These are phyloP conservation scores for Gopherus flavomarginatus DNA, from an alignment of 2,113 vertebrate genomes.

Conservation along the genomic window DNA sequence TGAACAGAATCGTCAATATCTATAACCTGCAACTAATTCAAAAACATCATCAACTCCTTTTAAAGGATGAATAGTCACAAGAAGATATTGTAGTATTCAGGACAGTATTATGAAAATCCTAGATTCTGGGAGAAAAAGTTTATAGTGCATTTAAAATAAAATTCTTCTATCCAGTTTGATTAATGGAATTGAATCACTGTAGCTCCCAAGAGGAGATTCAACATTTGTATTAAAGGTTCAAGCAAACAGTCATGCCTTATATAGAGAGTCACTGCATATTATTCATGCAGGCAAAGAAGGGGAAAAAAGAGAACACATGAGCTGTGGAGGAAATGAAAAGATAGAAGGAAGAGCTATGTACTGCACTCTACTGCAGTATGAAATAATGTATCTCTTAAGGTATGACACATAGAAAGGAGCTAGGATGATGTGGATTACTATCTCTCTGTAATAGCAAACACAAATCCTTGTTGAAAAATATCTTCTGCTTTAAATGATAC, in stretches of 20 bases:
- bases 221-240: background rate
- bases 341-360: background rate
- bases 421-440: rapidly evolving
- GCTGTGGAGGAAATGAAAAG: background rate
- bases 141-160: background rate
- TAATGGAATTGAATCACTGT: background rate
- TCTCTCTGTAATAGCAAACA: background rate
- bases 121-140: rapidly evolving
- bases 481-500: rapidly evolving
- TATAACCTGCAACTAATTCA: background rate
- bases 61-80: background rate
- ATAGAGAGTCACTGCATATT: background rate
- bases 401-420: rapidly evolving
- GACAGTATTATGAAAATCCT: background rate
- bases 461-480: background rate
- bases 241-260: constrained; percentile 10
- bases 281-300: constrained; percentile 7
- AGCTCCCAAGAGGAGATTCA: background rate
- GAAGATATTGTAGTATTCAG: background rate
- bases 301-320: background rate
- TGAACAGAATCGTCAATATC: background rate
- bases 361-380: rapidly evolving
- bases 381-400: background rate
- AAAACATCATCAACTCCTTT: background rate
- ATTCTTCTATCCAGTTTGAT: background rate